Evolutionary conservation across 2,113 vertebrate genomes (phyloP).

Genomic region (Etheostoma cragini): DNA sequence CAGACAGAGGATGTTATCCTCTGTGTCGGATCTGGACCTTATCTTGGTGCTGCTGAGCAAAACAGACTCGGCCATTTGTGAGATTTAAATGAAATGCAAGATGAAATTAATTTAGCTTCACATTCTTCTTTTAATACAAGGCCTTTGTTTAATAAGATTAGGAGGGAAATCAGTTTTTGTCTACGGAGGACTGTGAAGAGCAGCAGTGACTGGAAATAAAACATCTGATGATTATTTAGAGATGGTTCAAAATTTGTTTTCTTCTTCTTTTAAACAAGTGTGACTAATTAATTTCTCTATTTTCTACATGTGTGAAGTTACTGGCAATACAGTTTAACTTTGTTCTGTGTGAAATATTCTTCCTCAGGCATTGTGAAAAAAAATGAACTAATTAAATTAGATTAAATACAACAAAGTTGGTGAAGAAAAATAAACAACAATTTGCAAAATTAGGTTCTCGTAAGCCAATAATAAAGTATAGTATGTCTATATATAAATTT

Average conservation of each 20-base stretch:
- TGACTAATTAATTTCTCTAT: slow-evolving; percentile 1
- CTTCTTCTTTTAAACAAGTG: slow-evolving; percentile 19
- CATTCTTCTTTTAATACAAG: slow-evolving; percentile 37
- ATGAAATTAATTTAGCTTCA: slow-evolving; percentile 44
- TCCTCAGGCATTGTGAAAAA: background rate
- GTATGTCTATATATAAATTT: no score
- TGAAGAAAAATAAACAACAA: background rate
- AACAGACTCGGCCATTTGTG: slow-evolving; percentile 38
- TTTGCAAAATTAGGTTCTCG: background rate
- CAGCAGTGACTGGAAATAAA: slow-evolving; percentile 44
- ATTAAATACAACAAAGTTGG: background rate
- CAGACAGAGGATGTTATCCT: slow-evolving; percentile 23
- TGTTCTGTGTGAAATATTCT: background rate
- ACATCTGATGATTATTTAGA: slow-evolving; percentile 33
- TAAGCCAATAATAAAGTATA: background rate
- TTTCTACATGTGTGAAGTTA: background rate
- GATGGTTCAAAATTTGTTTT: slow-evolving; percentile 20
- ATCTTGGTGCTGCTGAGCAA: slow-evolving; percentile 23
- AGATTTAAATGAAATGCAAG: slow-evolving; percentile 58
- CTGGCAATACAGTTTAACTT: background rate
- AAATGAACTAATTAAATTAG: background rate
- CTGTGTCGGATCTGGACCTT: slow-evolving; percentile 34
- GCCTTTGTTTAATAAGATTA: slow-evolving; percentile 59
- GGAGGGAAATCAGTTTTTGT: slow-evolving; percentile 32
- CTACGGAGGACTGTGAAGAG: slow-evolving; percentile 13